Evolutionary conservation across 2,113 vertebrate genomes (phyloP).

Genomic region (Butastur rufipennis): DNA sequence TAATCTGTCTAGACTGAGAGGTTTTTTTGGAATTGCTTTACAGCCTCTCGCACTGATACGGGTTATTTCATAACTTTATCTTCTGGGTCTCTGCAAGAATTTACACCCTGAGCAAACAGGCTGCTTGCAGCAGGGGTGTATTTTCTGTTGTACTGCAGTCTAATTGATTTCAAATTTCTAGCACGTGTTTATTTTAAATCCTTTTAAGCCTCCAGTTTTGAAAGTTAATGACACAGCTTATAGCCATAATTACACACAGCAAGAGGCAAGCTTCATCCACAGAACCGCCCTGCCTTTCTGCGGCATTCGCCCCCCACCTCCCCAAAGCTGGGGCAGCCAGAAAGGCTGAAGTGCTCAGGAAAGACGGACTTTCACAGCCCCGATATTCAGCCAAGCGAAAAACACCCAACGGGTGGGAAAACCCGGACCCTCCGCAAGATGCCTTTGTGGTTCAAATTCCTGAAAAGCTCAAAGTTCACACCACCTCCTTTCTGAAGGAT

Average conservation of each 20-base stretch:
- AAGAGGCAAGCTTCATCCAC: neutral
- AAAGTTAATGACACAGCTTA: conserved; percentile 41
- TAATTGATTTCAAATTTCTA: neutral
- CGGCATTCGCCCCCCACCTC: neutral
- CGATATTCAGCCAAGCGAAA: neutral
- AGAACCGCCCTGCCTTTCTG: neutral
- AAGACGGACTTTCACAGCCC: accelerated
- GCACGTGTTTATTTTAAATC: neutral
- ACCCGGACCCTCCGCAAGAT: neutral
- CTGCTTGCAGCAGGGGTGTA: neutral
- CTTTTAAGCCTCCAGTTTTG: conserved; percentile 28
- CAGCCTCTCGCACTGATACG: neutral
- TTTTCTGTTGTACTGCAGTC: neutral
- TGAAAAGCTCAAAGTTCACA: neutral
- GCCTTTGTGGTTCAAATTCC: neutral
- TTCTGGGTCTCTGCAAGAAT: neutral
- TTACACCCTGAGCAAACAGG: neutral
- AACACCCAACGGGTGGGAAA: neutral
- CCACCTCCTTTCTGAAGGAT: neutral
- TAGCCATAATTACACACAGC: neutral
- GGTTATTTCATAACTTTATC: conserved; percentile 19
- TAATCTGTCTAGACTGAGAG: neutral
- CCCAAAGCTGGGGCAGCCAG: neutral
- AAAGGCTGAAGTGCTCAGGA: accelerated
- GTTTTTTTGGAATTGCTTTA: neutral